Base-by-base conservation (phyloP, 2,888 invertebrate genomes). In the Napeogenes sylphis region DNA sequence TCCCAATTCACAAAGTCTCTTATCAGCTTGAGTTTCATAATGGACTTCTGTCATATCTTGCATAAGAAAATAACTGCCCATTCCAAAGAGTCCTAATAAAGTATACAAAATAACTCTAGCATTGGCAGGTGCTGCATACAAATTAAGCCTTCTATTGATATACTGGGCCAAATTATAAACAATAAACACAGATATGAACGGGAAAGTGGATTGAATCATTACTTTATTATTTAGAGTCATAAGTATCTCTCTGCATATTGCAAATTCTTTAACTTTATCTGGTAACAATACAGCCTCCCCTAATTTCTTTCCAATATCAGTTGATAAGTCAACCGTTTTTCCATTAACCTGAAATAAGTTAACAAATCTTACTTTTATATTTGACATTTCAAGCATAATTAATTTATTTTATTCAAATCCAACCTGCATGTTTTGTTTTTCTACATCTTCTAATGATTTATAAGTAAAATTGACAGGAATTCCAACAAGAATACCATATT, bases 241-340 rank as follows among this genome's bases (percentile, higher is more conserved):
- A 63, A 94, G 79, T 59, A 97, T 92, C 81, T 96, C 94, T 71
- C 94, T 91, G 63, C 95, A 96, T 35, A 97, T 93, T 1, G 94
- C 96, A 89, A 95, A 97, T 65, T 95, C 90, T 79, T 96, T 94
- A 10, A 95, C 96, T 67, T 94, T 93, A 67, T 95, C 94, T 13
- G 95, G 94, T n/a, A 97, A 78, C 3, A 95, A 81, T 38, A 97
- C 76, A 0, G 96, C 92, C 13, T 94, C 84, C 58, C 93, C 83
- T 55, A 97, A 85, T 61, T 92, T 81, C 70, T 92, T 80, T 0
- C 94, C 95, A 63, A 88, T 91, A 63, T 93, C 91, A 0, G 93
- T 89, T 45, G 87, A 85, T 94, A 95, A 95, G 70, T 94, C 85
- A 0, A 97, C 86, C 58, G 86, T 78, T 68, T 93, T 90, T 65